phyloP scores from a whole-genome alignment of 2,888 invertebrate species.

The Agrochola lychnidis region DNA sequence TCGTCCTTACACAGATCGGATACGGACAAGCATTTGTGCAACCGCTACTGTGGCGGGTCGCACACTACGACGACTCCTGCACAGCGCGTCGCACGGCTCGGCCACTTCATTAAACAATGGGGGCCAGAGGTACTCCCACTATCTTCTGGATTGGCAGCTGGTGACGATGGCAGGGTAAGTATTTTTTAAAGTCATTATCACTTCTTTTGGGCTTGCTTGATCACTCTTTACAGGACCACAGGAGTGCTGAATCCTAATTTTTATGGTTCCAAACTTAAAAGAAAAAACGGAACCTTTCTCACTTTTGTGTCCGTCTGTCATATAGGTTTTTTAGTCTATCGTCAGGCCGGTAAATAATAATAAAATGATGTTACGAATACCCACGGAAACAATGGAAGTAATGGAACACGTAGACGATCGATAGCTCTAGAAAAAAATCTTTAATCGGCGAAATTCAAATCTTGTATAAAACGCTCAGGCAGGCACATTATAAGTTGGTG shows the following conservation, averaged over 20 bases:
- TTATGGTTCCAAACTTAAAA: background rate
- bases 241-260: background rate
- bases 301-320: background rate
- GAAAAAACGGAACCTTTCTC: background rate
- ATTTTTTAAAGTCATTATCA: no score
- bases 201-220: background rate
- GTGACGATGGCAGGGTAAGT: conserved; percentile 85
- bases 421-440: no score
- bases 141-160: conserved; percentile 83
- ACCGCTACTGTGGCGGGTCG: conserved; percentile 95
- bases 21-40: conserved; percentile 90
- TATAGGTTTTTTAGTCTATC: background rate
- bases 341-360: background rate
- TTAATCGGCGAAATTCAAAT: no score
- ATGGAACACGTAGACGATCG: no score
- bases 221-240: background rate
- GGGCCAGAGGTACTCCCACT: conserved; percentile 91
- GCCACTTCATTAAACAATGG: conserved; percentile 92
- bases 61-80: conserved; percentile 94
- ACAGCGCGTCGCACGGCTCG: conserved; percentile 92
- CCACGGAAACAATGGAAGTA: background rate
- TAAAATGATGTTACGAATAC: background rate
- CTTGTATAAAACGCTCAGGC: no score
- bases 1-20: conserved; percentile 74
- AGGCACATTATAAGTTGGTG: no score